Evolutionary conservation across 2,113 vertebrate genomes (phyloP).

Genomic region (Gavia stellata): DNA sequence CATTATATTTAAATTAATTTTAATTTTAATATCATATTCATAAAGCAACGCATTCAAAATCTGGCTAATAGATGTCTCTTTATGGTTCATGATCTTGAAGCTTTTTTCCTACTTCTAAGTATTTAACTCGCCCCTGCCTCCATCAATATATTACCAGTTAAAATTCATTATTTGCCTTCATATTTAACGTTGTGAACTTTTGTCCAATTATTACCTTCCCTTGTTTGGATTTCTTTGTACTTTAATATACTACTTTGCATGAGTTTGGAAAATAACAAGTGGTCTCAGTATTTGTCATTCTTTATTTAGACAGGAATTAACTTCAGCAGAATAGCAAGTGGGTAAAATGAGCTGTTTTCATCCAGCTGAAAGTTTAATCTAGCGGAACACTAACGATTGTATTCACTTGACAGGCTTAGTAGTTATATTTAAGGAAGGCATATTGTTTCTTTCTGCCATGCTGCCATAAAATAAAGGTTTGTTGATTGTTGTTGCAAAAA

Average conservation of each 20-base stretch:
- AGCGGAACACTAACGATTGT: neutral
- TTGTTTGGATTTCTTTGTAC: neutral
- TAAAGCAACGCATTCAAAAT: neutral
- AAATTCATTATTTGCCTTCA: neutral
- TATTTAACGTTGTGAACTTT: neutral
- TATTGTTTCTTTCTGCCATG: constrained; percentile 1
- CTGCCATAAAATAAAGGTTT: constrained; percentile 19
- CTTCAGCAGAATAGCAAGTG: neutral
- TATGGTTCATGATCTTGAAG: neutral
- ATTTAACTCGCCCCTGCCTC: neutral
- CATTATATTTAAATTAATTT: neutral
- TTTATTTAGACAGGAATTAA: constrained; percentile 26
- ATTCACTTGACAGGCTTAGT: constrained; percentile 35
- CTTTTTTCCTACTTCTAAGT: neutral
- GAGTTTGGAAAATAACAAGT: neutral
- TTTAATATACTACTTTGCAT: neutral
- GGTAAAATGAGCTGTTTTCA: constrained; percentile 24
- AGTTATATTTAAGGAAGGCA: constrained; percentile 31
- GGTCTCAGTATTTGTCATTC: neutral
- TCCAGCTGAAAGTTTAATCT: constrained; percentile 12
- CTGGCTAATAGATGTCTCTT: neutral
- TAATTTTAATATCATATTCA: neutral
- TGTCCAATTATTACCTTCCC: neutral
- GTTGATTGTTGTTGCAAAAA: neutral
- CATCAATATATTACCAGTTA: neutral